phyloP scores from a whole-genome alignment of 2,113 vertebrate genomes.

The Ammospiza caudacuta region DNA sequence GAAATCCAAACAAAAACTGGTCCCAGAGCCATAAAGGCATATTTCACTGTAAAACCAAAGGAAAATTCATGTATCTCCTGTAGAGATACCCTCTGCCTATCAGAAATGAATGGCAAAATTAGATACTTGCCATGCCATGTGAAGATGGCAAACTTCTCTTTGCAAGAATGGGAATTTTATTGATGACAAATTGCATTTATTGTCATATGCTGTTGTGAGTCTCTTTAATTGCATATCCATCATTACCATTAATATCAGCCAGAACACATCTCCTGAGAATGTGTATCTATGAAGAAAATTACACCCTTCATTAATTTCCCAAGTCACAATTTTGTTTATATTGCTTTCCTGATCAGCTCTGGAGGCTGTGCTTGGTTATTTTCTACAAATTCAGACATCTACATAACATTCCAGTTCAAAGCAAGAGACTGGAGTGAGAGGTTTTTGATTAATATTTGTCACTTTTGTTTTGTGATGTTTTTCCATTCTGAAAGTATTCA shows the following conservation, averaged over 20 bases:
- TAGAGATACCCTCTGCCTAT: background rate
- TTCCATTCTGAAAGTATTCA: background rate
- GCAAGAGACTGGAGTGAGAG: background rate
- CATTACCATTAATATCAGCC: background rate
- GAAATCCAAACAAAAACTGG: background rate
- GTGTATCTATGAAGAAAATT: background rate
- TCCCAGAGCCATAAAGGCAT: background rate
- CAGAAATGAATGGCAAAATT: background rate
- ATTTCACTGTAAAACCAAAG: background rate
- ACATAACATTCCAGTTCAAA: background rate
- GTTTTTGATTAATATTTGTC: background rate
- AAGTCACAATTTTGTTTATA: background rate
- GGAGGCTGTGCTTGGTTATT: background rate
- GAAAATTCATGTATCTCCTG: background rate
- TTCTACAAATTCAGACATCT: background rate
- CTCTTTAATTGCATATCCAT: background rate
- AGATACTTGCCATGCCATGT: background rate
- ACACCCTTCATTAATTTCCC: background rate
- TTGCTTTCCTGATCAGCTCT: background rate
- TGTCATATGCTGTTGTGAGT: background rate
- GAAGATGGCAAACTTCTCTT: background rate
- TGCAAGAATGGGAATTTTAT: background rate
- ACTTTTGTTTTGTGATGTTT: background rate
- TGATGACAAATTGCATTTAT: background rate
- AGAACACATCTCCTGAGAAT: background rate